Evolutionary conservation across 1,140 invertebrate genomes (phyloP).

Genomic region (Drosophila rufa): DNA sequence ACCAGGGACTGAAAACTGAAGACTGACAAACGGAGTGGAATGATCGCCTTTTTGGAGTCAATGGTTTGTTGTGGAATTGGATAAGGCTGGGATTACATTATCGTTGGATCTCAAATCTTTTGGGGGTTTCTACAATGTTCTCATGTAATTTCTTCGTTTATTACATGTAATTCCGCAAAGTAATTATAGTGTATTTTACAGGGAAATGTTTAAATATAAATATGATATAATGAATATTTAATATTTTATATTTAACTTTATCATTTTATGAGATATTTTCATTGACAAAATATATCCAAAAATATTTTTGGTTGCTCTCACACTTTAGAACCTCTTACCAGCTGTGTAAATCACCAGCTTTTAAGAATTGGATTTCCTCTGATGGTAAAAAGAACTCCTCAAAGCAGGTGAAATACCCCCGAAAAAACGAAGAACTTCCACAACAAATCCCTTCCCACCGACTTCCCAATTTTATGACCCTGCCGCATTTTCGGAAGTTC

Average conservation of each 20-base stretch:
- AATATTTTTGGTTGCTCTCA: not conserved
- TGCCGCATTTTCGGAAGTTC: constrained; percentile 55
- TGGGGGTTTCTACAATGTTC: not conserved
- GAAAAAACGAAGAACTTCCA: constrained; percentile 1
- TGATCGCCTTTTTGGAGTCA: constrained; percentile 40
- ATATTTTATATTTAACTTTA: not conserved
- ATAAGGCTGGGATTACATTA: constrained; percentile 47
- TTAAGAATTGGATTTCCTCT: not conserved
- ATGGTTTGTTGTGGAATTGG: constrained; percentile 44
- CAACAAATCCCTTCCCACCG: constrained; percentile 32
- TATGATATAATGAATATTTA: no score
- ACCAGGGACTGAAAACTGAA: constrained; percentile 17
- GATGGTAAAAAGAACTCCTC: not conserved
- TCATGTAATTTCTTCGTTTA: not conserved
- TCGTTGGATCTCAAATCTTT: constrained; percentile 13
- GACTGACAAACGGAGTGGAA: not conserved
- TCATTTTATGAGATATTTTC: not conserved
- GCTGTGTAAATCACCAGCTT: not conserved
- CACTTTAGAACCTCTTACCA: not conserved
- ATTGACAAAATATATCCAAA: not conserved
- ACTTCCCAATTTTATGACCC: constrained; percentile 26
- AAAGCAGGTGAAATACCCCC: constrained; percentile 10
- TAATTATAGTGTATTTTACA: no score
- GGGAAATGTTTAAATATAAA: no score
- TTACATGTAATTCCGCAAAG: not conserved